Percentiles rank a stretch among this genome's conserved stretches.
Conservation (phyloP, 2,113 vertebrate species). For the Ascaphus truei region DNA sequence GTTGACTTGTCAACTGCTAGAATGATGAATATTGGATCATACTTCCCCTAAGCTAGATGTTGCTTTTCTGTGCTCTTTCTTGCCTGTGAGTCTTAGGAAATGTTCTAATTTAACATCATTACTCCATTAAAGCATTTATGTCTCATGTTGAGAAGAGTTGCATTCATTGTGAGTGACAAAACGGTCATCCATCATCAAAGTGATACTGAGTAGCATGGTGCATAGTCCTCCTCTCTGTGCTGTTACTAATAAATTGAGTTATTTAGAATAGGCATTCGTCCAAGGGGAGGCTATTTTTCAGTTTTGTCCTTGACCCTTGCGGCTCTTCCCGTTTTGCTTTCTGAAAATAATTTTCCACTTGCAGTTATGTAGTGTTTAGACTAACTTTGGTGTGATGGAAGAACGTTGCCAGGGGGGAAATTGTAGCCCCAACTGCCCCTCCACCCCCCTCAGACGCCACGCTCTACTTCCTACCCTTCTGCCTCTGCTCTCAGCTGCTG, state of each 20-base stretch:
- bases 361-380: background rate
- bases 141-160: background rate
- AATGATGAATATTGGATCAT: too few relatives aligned
- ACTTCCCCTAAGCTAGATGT: too few relatives aligned
- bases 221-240: background rate
- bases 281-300: background rate
- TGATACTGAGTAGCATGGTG: background rate
- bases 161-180: background rate
- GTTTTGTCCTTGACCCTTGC: background rate
- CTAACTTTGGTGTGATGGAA: background rate
- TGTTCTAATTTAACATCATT: background rate
- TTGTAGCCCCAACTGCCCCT: too few relatives aligned
- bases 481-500: too few relatives aligned
- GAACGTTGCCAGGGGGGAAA: too few relatives aligned
- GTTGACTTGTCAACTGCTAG: too few relatives aligned
- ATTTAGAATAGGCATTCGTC: background rate
- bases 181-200: background rate
- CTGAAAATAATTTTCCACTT: slow-evolving; percentile 10
- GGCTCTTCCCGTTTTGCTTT: background rate
- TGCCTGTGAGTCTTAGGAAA: background rate
- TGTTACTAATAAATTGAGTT: background rate
- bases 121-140: background rate
- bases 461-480: too few relatives aligned
- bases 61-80: too few relatives aligned
- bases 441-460: too few relatives aligned